Evolutionary conservation across 2,888 invertebrate genomes (phyloP).

Genomic region (Andrena marginata): DNA sequence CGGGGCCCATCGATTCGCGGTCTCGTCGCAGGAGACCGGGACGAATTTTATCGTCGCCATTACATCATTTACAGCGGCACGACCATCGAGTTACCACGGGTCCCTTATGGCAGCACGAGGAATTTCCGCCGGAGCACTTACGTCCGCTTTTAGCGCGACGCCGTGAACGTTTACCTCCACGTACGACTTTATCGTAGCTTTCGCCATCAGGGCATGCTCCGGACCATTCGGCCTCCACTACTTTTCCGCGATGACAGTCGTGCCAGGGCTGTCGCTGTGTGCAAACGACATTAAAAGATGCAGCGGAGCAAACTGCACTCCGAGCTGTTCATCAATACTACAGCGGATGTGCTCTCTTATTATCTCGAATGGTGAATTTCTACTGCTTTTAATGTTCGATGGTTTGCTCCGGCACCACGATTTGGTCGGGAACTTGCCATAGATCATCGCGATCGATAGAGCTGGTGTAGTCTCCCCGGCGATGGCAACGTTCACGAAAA

Average conservation of each 20-base stretch:
- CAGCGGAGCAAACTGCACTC: too few relatives aligned
- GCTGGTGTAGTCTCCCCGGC: conserved; percentile 52
- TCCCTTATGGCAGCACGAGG: conserved; percentile 36
- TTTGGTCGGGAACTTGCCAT: conserved; percentile 1
- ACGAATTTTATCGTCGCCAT: conserved; percentile 50
- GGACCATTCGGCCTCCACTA: conserved; percentile 36
- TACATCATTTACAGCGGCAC: conserved; percentile 49
- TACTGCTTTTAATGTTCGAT: too few relatives aligned
- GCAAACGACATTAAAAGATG: too few relatives aligned
- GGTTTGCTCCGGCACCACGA: too few relatives aligned
- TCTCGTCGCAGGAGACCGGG: conserved; percentile 16
- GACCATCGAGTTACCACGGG: conserved; percentile 33
- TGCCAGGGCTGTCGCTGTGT: not conserved
- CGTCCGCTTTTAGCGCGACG: conserved; percentile 44
- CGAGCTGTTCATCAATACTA: too few relatives aligned
- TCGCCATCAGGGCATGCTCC: conserved; percentile 43
- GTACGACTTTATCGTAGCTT: conserved; percentile 59
- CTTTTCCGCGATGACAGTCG: conserved; percentile 10
- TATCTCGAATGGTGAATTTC: too few relatives aligned
- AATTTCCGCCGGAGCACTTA: conserved; percentile 52
- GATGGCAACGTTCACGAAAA: conserved; percentile 61
- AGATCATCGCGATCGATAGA: conserved; percentile 53
- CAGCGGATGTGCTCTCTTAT: too few relatives aligned
- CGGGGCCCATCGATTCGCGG: conserved; percentile 5
- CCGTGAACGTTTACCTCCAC: conserved; percentile 52